Evolutionary conservation across 2,888 invertebrate species (phyloP).

Genomic region (Lasioglossum pauxillum): DNA sequence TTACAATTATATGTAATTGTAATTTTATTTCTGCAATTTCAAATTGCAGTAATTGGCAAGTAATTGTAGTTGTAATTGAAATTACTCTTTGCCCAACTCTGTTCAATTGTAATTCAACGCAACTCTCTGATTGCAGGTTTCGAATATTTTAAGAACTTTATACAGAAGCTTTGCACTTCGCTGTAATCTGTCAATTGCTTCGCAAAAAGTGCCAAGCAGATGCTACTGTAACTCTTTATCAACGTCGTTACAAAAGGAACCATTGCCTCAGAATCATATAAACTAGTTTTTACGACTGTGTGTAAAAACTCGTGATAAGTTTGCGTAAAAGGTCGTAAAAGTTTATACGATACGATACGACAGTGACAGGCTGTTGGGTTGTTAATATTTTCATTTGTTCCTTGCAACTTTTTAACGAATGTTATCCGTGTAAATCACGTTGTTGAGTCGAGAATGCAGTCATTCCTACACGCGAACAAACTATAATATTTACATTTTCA

Average conservation of each 20-base stretch:
- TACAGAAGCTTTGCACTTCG: neutral
- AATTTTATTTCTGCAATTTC: too few relatives aligned
- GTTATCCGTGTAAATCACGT: neutral
- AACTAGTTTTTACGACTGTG: constrained; percentile 29
- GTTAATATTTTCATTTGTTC: constrained; percentile 27
- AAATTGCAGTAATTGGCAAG: too few relatives aligned
- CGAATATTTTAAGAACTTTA: neutral
- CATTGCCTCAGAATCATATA: constrained; percentile 33
- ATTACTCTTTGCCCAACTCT: too few relatives aligned
- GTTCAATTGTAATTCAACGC: too few relatives aligned
- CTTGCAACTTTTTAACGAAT: constrained; percentile 14
- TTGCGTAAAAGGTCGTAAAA: constrained; percentile 37
- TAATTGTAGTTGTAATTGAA: too few relatives aligned
- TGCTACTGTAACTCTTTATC: constrained; percentile 5
- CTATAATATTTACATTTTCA: neutral
- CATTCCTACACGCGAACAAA: neutral
- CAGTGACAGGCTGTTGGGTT: constrained; percentile 31
- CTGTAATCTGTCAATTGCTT: neutral
- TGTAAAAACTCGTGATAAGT: constrained; percentile 28
- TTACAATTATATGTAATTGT: too few relatives aligned
- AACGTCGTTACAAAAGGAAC: constrained; percentile 14
- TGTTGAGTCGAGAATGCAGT: neutral
- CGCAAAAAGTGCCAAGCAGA: neutral
- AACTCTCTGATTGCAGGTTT: too few relatives aligned
- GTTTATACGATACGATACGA: constrained; percentile 23